Base-by-base conservation (phyloP, 2,113 vertebrate genomes). In the Microtus montanus region DNA sequence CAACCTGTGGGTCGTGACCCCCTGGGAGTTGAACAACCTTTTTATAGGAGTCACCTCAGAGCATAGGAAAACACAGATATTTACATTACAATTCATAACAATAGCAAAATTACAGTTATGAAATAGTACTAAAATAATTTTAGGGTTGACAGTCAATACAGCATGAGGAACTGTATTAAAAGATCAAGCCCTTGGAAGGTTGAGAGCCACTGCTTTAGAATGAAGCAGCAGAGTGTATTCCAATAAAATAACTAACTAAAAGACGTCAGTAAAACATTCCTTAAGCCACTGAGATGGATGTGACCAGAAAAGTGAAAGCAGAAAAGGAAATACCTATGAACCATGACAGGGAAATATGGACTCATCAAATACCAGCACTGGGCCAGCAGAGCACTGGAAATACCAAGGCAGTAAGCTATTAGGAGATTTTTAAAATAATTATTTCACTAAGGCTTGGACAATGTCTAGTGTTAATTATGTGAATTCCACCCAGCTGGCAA, bases 391-490 rank as follows among this genome's bases (percentile, higher is more conserved):
- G 44, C 26, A 20, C 58, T 44, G 22, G 28, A 35, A 83, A 83
- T 71, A 52, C 58, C 66, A 91, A 58, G 87, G 64, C 15, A 61
- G 9, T 26, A 85, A 87, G 35, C 15, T 52, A 63, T 58, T n/a
- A 41, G 4, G 73, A 95, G 61, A 79, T 10, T 84, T 92, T 84
- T 80, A 58, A 90, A 28, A 94, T 74, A 92, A 94, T 94, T 90
- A 94, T 20, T 77, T 95, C 30, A 85, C 28, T 61, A 66, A 91
- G 82, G 71, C 79, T 75, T 90, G 58, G 47, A 73, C 78, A 95
- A 83, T 24, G 33, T 77, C 78, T 95, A 93, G 58, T 38, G 54
- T 77, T 35, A 68, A 91, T 91, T 90, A 92, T 97, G 95, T 96
- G 54, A 73, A 87, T 94, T 38, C 92, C 71, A 91, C 96, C 9